Evolutionary conservation across 2,797 vertebrate genomes (phyloP).

Genomic region (Pelodytes ibericus): DNA sequence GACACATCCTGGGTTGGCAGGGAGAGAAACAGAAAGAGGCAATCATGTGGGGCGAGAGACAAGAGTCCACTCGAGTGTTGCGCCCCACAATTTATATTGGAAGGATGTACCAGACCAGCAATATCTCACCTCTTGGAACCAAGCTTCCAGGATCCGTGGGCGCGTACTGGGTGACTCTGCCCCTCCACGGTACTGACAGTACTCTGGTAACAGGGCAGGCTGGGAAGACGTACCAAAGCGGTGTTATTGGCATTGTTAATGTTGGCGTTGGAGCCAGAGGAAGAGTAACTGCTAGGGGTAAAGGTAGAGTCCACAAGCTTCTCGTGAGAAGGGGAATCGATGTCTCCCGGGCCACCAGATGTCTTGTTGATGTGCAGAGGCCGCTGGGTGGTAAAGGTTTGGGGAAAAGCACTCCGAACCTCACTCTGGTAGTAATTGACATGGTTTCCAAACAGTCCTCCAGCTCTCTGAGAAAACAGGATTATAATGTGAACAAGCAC

Average conservation of each 20-base stretch:
- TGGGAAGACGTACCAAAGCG: conserved; percentile 82
- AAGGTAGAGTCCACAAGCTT: conserved; percentile 96
- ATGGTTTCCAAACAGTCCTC: conserved; percentile 95
- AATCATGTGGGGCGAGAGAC: conserved; percentile 15
- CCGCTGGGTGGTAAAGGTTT: conserved; percentile 95
- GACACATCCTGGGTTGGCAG: conserved; percentile 76
- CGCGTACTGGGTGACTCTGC: conserved; percentile 74
- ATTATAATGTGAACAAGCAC: conserved; percentile 21
- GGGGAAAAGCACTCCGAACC: conserved; percentile 85
- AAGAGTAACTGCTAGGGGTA: conserved; percentile 96
- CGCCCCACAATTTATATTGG: not conserved
- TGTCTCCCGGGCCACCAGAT: conserved; percentile 84
- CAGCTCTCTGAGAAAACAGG: conserved; percentile 81
- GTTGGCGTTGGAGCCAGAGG: conserved; percentile 96
- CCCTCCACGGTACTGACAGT: conserved; percentile 88
- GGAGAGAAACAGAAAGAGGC: conserved; percentile 60
- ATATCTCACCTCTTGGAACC: conserved; percentile 85
- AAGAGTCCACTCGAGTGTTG: not conserved
- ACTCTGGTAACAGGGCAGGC: conserved; percentile 73
- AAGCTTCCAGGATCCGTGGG: conserved; percentile 89
- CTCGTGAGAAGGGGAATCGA: conserved; percentile 92
- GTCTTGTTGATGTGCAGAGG: conserved; percentile 96
- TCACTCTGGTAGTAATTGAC: conserved; percentile 95
- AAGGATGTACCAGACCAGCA: not conserved
- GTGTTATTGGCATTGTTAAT: conserved; percentile 99